Evolutionary conservation across 2,113 vertebrate genomes (phyloP).

Genomic region (Lepidothrix coronata): DNA sequence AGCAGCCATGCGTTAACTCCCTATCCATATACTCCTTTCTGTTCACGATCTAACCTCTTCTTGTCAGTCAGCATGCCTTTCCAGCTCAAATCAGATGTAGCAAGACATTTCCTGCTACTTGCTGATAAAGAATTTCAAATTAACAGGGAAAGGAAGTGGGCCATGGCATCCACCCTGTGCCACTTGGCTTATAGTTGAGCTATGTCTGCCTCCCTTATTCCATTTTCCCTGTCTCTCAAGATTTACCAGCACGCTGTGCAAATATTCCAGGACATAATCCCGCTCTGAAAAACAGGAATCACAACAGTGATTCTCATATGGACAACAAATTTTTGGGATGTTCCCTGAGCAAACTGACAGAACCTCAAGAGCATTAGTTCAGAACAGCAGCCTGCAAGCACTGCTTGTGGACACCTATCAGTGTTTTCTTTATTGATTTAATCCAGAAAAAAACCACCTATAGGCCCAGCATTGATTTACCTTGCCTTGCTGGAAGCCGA

Average conservation of each 20-base stretch:
- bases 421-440: neutral
- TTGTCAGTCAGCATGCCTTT: neutral
- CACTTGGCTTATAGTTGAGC: neutral
- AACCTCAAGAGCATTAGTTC: neutral
- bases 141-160: neutral
- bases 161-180: neutral
- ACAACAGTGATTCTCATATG: neutral
- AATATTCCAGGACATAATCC: neutral
- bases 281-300: neutral
- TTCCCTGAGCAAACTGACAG: neutral
- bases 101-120: neutral
- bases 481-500: neutral
- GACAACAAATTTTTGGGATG: neutral
- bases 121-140: neutral
- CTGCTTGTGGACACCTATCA: rapidly evolving
- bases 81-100: neutral
- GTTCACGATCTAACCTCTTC: neutral
- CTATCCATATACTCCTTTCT: neutral
- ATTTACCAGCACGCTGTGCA: neutral
- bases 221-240: neutral
- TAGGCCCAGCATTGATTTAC: neutral
- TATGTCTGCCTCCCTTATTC: neutral
- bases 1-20: neutral
- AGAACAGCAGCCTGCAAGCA: neutral
- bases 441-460: neutral